phyloP scores from a whole-genome alignment of 2,797 vertebrate species.

The Esox masquinongy region DNA sequence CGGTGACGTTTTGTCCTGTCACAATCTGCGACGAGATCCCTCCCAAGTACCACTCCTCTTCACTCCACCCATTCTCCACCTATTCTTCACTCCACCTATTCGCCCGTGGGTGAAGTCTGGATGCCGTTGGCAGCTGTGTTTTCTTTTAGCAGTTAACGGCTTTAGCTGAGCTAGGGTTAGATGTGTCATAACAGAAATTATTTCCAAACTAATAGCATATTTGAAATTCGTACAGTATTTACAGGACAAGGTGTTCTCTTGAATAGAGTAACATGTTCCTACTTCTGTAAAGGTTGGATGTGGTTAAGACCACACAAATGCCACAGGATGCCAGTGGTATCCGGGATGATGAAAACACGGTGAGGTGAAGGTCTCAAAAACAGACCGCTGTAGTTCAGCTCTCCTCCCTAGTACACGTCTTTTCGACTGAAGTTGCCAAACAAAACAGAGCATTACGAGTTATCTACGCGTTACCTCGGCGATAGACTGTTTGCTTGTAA shows the following conservation, averaged over 20 bases:
- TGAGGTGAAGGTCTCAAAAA: neutral
- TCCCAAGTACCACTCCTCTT: neutral
- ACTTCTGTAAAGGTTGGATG: slow-evolving; percentile 18
- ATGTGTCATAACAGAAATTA: slow-evolving; percentile 1
- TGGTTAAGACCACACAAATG: slow-evolving; percentile 31
- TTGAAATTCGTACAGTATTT: neutral
- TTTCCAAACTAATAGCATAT: slow-evolving; percentile 1
- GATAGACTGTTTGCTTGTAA: slow-evolving; percentile 57
- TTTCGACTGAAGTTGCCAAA: neutral
- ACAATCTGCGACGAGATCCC: neutral
- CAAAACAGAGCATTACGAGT: neutral
- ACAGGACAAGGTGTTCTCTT: neutral
- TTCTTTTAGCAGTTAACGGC: neutral
- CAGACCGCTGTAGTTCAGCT: neutral
- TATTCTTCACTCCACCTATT: too few relatives aligned
- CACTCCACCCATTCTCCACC: neutral
- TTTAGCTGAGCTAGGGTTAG: neutral
- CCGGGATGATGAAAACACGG: neutral
- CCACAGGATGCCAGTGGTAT: slow-evolving; percentile 3
- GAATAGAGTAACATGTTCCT: slow-evolving; percentile 11
- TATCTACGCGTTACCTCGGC: slow-evolving; percentile 39
- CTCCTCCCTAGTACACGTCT: neutral
- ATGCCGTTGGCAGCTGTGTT: neutral
- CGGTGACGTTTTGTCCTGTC: slow-evolving; percentile 13
- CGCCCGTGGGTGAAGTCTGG: neutral